These are phyloP conservation scores for Bucco capensis DNA, from an alignment of 2,113 vertebrate species.

Conservation along the genomic window DNA sequence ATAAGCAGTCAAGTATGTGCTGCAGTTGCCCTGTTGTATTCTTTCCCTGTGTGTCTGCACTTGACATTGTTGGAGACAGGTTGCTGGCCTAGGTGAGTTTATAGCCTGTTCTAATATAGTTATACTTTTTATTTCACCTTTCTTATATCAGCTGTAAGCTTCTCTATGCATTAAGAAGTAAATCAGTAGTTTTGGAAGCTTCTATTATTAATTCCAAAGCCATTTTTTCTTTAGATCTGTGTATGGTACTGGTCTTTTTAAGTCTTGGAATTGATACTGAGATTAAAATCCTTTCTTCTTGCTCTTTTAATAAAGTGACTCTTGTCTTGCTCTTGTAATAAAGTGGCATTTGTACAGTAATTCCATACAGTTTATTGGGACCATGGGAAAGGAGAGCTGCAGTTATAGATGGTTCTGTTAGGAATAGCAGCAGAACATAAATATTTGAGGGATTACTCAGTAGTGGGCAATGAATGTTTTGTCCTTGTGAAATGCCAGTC, in stretches of 20 bases:
- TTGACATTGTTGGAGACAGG: background rate
- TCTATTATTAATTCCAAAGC: background rate
- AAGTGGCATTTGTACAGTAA: background rate
- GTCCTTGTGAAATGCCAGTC: slow-evolving; percentile 2
- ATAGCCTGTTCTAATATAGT: background rate
- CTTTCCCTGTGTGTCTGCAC: background rate
- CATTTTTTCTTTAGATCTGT: background rate
- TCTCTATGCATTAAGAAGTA: background rate
- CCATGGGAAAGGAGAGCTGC: background rate
- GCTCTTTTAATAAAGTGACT: background rate
- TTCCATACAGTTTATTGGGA: background rate
- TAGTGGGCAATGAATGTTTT: background rate
- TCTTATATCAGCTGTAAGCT: background rate
- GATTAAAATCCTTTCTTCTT: background rate
- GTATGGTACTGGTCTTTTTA: background rate
- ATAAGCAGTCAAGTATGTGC: background rate
- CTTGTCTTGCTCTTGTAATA: background rate
- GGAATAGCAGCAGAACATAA: background rate
- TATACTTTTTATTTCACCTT: background rate
- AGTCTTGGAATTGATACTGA: rapidly evolving
- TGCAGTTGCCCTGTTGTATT: background rate
- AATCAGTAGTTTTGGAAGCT: background rate
- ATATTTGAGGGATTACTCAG: slow-evolving; percentile 5
- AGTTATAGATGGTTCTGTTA: background rate
- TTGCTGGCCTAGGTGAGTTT: background rate